Evolutionary conservation across 2,797 vertebrate species (phyloP), one percentile per base, ranked within the genome.

Genomic region (Percopsis omiscomaycus): DNA sequence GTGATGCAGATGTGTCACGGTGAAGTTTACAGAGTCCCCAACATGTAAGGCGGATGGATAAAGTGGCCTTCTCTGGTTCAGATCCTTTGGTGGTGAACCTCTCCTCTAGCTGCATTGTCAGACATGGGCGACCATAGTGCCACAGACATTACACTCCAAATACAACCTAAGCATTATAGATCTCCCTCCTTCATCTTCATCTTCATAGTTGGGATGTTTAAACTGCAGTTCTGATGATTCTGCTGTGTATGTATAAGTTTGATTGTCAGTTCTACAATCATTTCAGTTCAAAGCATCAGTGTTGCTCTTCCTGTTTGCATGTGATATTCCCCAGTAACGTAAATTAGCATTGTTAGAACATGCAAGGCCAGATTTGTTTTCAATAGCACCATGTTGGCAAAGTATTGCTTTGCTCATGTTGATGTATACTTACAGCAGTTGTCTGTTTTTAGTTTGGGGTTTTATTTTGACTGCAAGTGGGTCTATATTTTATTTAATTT

Each of bases 1-100:
- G 77, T 66, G 22, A 47, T 55, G 37, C 32, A 68, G 71, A 59
- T 58, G 68, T 70, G 80, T 84, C 86, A 88, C 89, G 84, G 70
- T 68, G 59, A 75, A 78, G 83, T 88, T 88, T 80, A 87, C 81
- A 14, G 60, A 75, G 64, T 75, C 71, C 66, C 66, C 70, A 68
- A 60, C 56, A 5, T 54, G 28, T 48, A 30, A 61, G 59, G 59
- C 46, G 28, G 61, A 76, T 68, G 61, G 72, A 45, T 79, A 66
- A 82, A 59, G 84, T 86, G 80, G 80, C 84, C 83, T 87, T 87
- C 70, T 84, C 58, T 79, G 77, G 81, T 90, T 88, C 80, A 61
- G 68, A 82, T 82, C 73, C 77, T 83, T 67, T 84, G 76, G 73
- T 86, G 72, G 62, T 55, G 63, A 57, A 50, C 28, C 48, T 37